Percentiles rank a stretch among this genome's conserved stretches.
phyloP scores from a whole-genome alignment of 2,113 vertebrate species.

The Spea multiplicata region DNA sequence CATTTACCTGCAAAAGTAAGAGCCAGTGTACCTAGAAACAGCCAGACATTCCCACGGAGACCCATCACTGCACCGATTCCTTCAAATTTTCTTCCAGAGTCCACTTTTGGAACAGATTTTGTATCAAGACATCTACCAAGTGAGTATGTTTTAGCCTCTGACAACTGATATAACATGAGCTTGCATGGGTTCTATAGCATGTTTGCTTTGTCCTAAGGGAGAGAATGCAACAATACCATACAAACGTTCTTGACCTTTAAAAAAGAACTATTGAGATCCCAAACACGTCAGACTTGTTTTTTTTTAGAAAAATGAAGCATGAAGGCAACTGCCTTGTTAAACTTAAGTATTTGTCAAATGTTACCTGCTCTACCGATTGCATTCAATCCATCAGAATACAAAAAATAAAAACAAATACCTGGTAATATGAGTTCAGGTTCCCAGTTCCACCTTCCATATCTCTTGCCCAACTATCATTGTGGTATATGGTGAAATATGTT shows the following conservation, averaged over 20 bases:
- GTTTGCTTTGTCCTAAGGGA: slow-evolving; percentile 1
- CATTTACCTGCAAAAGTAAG: slow-evolving; percentile 23
- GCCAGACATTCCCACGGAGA: slow-evolving; percentile 4
- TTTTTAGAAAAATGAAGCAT: background rate
- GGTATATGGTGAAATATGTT: too few relatives aligned
- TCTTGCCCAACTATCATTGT: too few relatives aligned
- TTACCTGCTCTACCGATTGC: too few relatives aligned
- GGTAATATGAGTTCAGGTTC: too few relatives aligned
- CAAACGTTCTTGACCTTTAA: slow-evolving; percentile 17
- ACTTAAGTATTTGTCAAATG: too few relatives aligned
- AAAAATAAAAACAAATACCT: too few relatives aligned
- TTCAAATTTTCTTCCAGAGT: background rate
- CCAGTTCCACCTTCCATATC: too few relatives aligned
- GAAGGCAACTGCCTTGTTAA: too few relatives aligned
- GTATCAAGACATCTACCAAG: background rate
- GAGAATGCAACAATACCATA: background rate
- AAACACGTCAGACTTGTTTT: slow-evolving; percentile 34
- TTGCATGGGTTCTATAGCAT: background rate
- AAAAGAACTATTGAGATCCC: slow-evolving; percentile 13
- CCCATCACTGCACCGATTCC: slow-evolving; percentile 1
- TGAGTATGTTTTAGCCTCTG: background rate
- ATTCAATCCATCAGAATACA: too few relatives aligned
- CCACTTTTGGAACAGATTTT: background rate
- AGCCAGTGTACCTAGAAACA: background rate
- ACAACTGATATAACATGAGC: background rate